Evolutionary conservation across 2,888 invertebrate genomes (phyloP).

Genomic region (Punctoribates punctum): DNA sequence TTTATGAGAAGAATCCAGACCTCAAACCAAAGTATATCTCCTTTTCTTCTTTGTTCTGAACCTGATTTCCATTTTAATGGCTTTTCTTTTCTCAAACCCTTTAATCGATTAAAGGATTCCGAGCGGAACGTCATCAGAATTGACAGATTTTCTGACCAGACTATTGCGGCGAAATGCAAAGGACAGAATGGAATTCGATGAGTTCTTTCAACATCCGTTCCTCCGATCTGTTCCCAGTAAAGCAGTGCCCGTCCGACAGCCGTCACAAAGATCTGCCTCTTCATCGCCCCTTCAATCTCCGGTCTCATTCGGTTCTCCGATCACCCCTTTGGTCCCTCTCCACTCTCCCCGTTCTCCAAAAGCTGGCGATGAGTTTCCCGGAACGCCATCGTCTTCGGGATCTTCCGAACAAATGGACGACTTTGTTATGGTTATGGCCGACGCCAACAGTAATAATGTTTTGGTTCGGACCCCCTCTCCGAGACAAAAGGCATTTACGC

Average conservation of each 20-base stretch:
- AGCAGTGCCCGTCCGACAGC: constrained; percentile 3
- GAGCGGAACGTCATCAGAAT: constrained; percentile 80
- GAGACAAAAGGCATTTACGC: not conserved
- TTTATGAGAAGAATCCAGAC: constrained; percentile 91
- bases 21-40: constrained; percentile 78
- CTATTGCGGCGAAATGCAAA: constrained; percentile 81
- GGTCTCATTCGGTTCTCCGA: constrained; percentile 39
- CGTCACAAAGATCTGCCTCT: not conserved
- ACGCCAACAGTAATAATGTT: constrained; percentile 11
- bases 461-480: not conserved
- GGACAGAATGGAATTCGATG: constrained; percentile 90
- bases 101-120: constrained; percentile 69
- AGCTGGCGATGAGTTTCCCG: constrained; percentile 48
- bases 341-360: too few relatives aligned
- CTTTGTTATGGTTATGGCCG: constrained; percentile 40
- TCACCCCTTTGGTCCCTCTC: not conserved
- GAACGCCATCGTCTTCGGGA: constrained; percentile 46
- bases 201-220: constrained; percentile 92
- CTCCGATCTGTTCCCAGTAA: constrained; percentile 50
- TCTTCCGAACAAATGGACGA: constrained; percentile 28
- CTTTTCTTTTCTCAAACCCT: constrained; percentile 49
- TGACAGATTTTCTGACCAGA: constrained; percentile 78
- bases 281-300: constrained; percentile 34
- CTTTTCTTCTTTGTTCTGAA: constrained; percentile 34
- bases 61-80: constrained; percentile 25